Evolutionary conservation across 2,888 invertebrate species (phyloP).

Genomic region (Dinocampus coccinellae): DNA sequence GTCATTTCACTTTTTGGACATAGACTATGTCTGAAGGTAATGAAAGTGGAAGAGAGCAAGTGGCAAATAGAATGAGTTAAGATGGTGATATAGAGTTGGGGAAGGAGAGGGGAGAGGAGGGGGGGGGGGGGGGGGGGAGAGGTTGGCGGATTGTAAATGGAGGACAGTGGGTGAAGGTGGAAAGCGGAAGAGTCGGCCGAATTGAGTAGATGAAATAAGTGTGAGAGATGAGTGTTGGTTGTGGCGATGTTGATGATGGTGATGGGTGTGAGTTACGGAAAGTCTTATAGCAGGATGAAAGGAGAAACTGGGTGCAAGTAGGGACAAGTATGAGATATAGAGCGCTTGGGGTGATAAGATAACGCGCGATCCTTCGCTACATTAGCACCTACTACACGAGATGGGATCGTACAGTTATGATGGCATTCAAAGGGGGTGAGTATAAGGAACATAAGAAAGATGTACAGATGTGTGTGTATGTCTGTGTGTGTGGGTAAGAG

Average conservation of each 20-base stretch:
- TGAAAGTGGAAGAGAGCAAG: neutral
- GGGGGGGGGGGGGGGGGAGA: no score
- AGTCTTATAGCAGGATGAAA: neutral
- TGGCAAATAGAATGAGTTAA: neutral
- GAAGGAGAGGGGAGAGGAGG: constrained; percentile 11
- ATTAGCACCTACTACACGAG: constrained; percentile 45
- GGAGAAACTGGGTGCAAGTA: constrained; percentile 20
- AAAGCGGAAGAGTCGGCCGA: constrained; percentile 6
- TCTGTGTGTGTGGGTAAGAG: no score
- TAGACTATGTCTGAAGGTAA: neutral
- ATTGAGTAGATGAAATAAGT: constrained; percentile 6
- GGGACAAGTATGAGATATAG: neutral
- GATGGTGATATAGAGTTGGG: neutral
- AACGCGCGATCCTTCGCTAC: constrained; percentile 51
- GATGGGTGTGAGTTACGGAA: neutral
- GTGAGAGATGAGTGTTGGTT: neutral
- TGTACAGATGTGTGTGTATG: no score
- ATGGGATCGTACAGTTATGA: constrained; percentile 31
- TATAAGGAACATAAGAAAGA: neutral
- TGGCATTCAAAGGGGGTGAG: constrained; percentile 13
- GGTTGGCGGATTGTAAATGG: neutral
- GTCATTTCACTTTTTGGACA: constrained; percentile 12
- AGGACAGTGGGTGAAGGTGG: no score
- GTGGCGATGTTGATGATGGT: no score
- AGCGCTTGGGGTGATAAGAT: constrained; percentile 53